A percentile compares a stretch with the other conserved stretches of the same genome.
phyloP scores from a whole-genome alignment of 2,113 vertebrate species.

The Gobio gobio region DNA sequence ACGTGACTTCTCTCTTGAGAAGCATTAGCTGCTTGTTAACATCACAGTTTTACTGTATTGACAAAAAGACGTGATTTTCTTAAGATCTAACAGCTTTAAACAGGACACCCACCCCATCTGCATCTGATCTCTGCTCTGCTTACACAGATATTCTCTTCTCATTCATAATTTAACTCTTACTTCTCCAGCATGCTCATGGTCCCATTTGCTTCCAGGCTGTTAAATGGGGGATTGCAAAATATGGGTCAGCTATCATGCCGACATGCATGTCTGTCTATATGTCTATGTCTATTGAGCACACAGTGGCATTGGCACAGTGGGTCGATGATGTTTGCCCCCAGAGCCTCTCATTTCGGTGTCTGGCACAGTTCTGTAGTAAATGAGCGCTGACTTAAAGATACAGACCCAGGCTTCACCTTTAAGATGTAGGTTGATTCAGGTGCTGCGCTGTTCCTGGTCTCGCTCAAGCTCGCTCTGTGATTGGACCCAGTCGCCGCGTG shows the following conservation, averaged over 20 bases:
- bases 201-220: slow-evolving; percentile 17
- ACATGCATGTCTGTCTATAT: not conserved
- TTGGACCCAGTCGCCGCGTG: not conserved
- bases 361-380: not conserved
- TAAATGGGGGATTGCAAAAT: slow-evolving; percentile 39
- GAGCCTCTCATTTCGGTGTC: not conserved
- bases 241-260: slow-evolving; percentile 51
- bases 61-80: not conserved
- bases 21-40: not conserved
- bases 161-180: slow-evolving; percentile 33
- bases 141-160: slow-evolving; percentile 16
- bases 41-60: not conserved
- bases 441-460: not conserved
- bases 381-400: not conserved
- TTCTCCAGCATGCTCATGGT: slow-evolving; percentile 17
- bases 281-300: slow-evolving; percentile 20
- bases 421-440: slow-evolving; percentile 23
- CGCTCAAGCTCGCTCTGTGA: not conserved
- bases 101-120: too few relatives aligned
- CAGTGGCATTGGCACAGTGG: slow-evolving; percentile 1
- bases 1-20: not conserved
- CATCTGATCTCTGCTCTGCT: not conserved
- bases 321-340: slow-evolving; percentile 12
- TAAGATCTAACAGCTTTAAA: not conserved
- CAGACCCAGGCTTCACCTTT: slow-evolving; percentile 19